Conservation (phyloP, 2,113 vertebrate species). For the Zosterops pallidus region DNA sequence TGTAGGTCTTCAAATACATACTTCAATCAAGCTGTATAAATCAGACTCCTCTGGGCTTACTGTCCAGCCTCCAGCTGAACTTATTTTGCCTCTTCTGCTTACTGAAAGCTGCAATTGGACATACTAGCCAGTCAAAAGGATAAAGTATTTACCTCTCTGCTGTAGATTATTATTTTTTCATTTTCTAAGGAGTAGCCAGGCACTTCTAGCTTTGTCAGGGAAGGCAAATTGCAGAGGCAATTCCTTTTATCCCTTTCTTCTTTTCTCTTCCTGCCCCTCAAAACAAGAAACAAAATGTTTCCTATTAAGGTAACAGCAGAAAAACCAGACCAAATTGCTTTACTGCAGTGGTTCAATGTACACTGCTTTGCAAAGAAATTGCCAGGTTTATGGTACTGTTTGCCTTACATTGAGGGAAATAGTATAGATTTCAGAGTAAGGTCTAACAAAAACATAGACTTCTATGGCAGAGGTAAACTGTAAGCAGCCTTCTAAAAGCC, state of each 20-base stretch:
- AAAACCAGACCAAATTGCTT: background rate
- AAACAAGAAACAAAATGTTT: background rate
- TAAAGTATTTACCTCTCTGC: background rate
- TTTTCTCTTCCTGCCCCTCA: background rate
- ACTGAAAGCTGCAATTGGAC: background rate
- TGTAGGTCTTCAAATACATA: background rate
- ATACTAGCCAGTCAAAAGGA: background rate
- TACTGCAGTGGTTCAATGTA: background rate
- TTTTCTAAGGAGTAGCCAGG: background rate
- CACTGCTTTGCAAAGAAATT: background rate
- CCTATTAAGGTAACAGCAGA: background rate
- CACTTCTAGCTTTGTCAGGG: background rate
- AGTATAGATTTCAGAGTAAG: background rate
- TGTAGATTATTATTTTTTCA: background rate
- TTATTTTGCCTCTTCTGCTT: constrained; percentile 27
- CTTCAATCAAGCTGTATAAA: background rate
- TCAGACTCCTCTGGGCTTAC: background rate
- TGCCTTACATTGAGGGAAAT: background rate
- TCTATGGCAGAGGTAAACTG: background rate
- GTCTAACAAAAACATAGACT: background rate
- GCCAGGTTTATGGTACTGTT: background rate
- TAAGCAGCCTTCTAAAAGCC: constrained; percentile 18
- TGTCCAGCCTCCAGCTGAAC: background rate
- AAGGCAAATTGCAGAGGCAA: background rate
- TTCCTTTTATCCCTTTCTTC: background rate